Evolutionary conservation across 2,797 vertebrate species (phyloP).

Genomic region (Delichon dasypus): DNA sequence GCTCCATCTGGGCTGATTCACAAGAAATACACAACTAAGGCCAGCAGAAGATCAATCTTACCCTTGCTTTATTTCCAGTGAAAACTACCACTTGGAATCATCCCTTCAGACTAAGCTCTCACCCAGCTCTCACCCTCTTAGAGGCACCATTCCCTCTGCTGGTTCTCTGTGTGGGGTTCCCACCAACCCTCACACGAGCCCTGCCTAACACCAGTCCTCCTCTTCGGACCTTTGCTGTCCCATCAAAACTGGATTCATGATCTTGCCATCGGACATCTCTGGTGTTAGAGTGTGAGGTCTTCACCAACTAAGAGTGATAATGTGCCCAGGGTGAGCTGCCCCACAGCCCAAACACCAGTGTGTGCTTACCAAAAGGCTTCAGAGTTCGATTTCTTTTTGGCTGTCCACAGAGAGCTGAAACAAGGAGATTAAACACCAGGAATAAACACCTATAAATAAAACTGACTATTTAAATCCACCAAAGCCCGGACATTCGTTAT

Average conservation of each 20-base stretch:
- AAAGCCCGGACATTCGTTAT: not conserved
- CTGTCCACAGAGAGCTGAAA: not conserved
- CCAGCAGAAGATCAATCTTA: not conserved
- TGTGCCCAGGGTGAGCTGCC: not conserved
- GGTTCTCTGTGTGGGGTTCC: not conserved
- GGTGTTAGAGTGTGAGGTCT: not conserved
- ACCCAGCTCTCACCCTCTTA: not conserved
- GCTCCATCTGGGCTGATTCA: not conserved
- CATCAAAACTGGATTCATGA: not conserved
- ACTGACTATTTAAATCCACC: not conserved
- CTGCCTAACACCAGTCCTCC: not conserved
- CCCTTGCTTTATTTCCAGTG: not conserved
- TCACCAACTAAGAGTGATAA: not conserved
- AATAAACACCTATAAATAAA: constrained; percentile 46
- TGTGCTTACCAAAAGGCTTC: constrained; percentile 1
- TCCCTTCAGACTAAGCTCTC: not conserved
- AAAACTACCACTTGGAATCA: not conserved
- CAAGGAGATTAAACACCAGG: constrained; percentile 8
- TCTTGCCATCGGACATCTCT: not conserved
- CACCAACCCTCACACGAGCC: fast-evolving
- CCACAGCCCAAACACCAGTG: not conserved
- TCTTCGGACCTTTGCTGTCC: not conserved
- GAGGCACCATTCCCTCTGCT: not conserved
- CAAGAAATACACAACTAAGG: not conserved
- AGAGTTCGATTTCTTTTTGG: constrained; percentile 10